Percentiles rank a stretch among this genome's conserved stretches.
These are phyloP conservation scores for Uropsilus gracilis DNA, from an alignment of 2,113 vertebrate species.

Conservation along the genomic window DNA sequence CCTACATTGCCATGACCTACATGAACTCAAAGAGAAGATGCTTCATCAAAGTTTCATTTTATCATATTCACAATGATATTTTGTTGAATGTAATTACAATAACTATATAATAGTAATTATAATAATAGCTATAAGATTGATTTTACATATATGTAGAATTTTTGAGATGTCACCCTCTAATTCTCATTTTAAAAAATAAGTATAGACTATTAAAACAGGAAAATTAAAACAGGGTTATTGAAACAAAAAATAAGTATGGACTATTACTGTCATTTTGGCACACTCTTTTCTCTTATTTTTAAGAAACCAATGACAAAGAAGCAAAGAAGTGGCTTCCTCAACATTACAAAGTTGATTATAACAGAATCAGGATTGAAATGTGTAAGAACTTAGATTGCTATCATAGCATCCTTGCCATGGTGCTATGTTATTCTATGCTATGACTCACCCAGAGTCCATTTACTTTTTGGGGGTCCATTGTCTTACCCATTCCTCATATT, in stretches of 20 bases:
- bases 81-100: neutral
- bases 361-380: neutral
- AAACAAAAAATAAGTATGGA: neutral
- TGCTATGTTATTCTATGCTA: neutral
- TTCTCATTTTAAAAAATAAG: constrained; percentile 22
- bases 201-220: neutral
- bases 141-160: neutral
- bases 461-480: neutral
- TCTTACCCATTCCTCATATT: neutral
- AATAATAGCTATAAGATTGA: neutral
- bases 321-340: neutral
- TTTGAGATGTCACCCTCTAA: neutral
- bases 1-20: neutral
- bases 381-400: neutral
- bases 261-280: neutral
- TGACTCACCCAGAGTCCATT: neutral
- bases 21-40: neutral
- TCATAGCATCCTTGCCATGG: neutral
- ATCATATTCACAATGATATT: neutral
- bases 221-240: no score
- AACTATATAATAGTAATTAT: no score
- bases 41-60: neutral
- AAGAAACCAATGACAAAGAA: neutral
- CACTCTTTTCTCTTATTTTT: neutral
- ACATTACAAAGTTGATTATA: neutral